phyloP scores from a whole-genome alignment of 2,797 vertebrate genomes.

The Pipistrellus nathusii region DNA sequence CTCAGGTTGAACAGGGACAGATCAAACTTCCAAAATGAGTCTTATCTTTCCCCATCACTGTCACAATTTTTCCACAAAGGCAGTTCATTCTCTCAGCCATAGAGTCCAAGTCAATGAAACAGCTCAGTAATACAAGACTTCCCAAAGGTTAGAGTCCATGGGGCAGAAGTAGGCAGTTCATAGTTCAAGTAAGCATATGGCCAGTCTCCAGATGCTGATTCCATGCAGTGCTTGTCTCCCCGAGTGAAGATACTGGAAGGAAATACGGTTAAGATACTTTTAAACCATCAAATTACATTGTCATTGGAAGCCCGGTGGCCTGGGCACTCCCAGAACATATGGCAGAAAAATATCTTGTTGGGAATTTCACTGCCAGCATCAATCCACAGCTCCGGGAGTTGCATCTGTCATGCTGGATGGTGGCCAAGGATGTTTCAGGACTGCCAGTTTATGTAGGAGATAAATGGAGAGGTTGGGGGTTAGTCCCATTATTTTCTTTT shows the following conservation, averaged over 20 bases:
- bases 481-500: conserved; percentile 29
- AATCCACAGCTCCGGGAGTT: conserved; percentile 41
- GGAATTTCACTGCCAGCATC: conserved; percentile 76
- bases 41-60: conserved; percentile 17
- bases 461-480: conserved; percentile 24
- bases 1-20: conserved; percentile 2
- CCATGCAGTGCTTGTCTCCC: conserved; percentile 53
- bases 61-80: conserved; percentile 63
- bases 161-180: conserved; percentile 82
- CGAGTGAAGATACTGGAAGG: conserved; percentile 55
- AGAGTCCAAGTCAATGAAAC: conserved; percentile 51
- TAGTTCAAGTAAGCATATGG: conserved; percentile 76
- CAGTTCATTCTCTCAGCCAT: conserved; percentile 69
- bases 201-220: conserved; percentile 65
- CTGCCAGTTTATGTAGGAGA: conserved; percentile 54
- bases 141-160: conserved; percentile 56
- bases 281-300: conserved; percentile 82
- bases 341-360: conserved; percentile 80
- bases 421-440: conserved; percentile 68
- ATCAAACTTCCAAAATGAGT: conserved; percentile 34
- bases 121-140: conserved; percentile 70
- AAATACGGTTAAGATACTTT: conserved; percentile 82
- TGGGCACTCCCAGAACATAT: conserved; percentile 86
- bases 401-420: conserved; percentile 84
- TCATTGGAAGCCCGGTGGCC: conserved; percentile 81